phyloP scores from a whole-genome alignment of 2,113 vertebrate species.

The Mesoclemmys tuberculata region DNA sequence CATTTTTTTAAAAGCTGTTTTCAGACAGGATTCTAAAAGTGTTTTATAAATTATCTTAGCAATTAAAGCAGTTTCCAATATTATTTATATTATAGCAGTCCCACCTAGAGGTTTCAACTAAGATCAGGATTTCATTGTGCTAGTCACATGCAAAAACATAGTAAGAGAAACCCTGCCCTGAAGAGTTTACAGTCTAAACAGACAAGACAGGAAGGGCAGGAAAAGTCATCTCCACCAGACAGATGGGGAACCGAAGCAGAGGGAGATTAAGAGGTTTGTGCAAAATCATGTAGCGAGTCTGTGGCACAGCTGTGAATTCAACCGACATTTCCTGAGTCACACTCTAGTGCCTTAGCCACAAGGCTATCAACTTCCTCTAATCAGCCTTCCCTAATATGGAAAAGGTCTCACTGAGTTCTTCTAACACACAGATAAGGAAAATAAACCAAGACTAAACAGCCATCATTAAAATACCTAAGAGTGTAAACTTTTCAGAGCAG shows the following conservation, averaged over 20 bases:
- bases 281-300: not conserved
- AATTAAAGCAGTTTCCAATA: not conserved
- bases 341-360: not conserved
- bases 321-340: not conserved
- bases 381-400: not conserved
- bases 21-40: not conserved
- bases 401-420: not conserved
- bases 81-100: not conserved
- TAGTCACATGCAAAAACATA: fast-evolving
- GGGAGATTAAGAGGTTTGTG: not conserved
- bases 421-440: not conserved
- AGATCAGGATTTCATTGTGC: fast-evolving
- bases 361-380: not conserved
- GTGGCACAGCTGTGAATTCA: not conserved
- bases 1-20: not conserved
- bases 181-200: not conserved
- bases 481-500: not conserved
- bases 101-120: not conserved
- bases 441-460: not conserved
- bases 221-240: not conserved
- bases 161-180: not conserved
- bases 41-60: not conserved
- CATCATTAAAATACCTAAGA: fast-evolving
- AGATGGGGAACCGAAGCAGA: not conserved
- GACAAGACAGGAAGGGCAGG: not conserved